Conservation (phyloP, 2,888 invertebrate species). For the Cepaea hortensis region DNA sequence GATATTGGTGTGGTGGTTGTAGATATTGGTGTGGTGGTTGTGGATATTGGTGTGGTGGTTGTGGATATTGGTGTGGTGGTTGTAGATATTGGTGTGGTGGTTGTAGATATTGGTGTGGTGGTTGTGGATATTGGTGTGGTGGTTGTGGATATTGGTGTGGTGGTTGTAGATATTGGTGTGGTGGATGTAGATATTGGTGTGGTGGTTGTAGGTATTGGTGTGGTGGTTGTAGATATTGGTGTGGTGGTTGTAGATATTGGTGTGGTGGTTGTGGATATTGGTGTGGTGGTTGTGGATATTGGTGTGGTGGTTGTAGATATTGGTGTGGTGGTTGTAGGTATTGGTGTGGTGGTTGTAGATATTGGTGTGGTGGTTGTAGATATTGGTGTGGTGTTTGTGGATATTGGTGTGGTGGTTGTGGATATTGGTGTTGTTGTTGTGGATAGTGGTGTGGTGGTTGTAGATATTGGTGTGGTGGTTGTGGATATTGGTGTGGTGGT, state of each 20-base stretch:
- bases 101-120: neutral
- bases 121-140: constrained; percentile 12
- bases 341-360: neutral
- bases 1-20: neutral
- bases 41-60: constrained; percentile 13
- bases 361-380: neutral
- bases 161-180: neutral
- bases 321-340: neutral
- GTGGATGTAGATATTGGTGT: neutral
- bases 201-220: neutral
- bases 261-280: no score
- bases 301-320: neutral
- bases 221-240: neutral
- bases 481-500: constrained; percentile 15
- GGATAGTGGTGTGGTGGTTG: no score
- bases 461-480: neutral
- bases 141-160: constrained; percentile 10
- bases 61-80: constrained; percentile 12
- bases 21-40: constrained; percentile 10
- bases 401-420: neutral
- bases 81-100: neutral
- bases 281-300: neutral
- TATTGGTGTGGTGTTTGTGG: no score
- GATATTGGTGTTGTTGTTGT: no score
- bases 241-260: no score